phyloP scores from a whole-genome alignment of 2,888 invertebrate species.

The Siphlonurus alternatus region DNA sequence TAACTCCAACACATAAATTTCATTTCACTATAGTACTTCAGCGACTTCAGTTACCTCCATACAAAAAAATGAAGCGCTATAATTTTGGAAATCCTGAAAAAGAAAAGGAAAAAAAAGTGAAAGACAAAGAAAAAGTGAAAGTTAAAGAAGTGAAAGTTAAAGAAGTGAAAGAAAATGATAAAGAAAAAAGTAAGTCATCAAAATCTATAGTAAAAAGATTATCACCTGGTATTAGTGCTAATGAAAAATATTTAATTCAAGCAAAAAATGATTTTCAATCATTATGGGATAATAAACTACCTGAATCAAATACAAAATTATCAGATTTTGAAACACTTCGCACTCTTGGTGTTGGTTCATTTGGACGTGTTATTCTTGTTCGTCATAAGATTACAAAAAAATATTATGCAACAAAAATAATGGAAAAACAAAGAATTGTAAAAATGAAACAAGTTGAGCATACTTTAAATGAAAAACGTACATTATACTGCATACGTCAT shows the following conservation, averaged over 20 bases:
- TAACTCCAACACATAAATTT: too few species aligned
- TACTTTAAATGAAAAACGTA: constrained; percentile 6
- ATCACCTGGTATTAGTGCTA: background rate
- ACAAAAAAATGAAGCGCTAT: too few species aligned
- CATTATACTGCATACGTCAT: background rate
- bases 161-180: background rate
- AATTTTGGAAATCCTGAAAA: too few species aligned
- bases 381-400: background rate
- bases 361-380: background rate
- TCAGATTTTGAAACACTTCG: background rate
- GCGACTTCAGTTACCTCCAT: too few species aligned
- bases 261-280: background rate
- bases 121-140: too few species aligned
- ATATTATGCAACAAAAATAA: constrained; percentile 4
- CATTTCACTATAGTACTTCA: too few species aligned
- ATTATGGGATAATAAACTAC: background rate
- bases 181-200: background rate
- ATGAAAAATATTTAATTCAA: background rate
- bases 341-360: constrained; percentile 3
- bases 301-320: background rate
- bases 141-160: too few species aligned
- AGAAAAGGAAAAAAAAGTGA: too few species aligned
- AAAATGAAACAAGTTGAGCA: constrained; percentile 5
- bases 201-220: background rate
- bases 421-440: constrained; percentile 2